These are phyloP conservation scores for Pygoscelis adeliae DNA, from an alignment of 2,113 vertebrate species.

Conservation along the genomic window DNA sequence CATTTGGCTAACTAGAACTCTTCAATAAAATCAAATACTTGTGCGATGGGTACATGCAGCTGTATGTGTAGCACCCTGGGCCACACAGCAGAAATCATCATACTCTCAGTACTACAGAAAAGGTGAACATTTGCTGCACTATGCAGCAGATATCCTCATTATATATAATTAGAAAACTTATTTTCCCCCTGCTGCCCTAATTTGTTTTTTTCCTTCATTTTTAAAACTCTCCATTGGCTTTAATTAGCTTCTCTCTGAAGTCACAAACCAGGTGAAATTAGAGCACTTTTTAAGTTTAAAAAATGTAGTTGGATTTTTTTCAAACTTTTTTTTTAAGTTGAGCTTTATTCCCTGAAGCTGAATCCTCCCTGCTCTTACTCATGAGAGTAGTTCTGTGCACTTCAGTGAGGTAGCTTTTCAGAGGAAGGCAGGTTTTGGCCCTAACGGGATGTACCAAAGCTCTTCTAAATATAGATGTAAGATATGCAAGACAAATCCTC, in stretches of 20 bases:
- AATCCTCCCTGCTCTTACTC: slow-evolving; percentile 12
- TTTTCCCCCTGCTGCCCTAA: slow-evolving; percentile 20
- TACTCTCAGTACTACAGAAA: background rate
- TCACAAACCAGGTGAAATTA: slow-evolving; percentile 51
- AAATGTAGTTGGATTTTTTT: background rate
- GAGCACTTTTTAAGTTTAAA: slow-evolving; percentile 22
- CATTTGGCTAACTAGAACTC: background rate
- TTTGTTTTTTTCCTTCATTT: background rate
- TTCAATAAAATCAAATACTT: background rate
- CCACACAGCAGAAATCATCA: background rate
- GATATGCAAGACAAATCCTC: background rate
- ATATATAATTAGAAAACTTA: slow-evolving; percentile 31
- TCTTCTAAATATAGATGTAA: slow-evolving; percentile 44
- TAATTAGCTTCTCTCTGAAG: slow-evolving; percentile 44
- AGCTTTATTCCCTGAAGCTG: slow-evolving; percentile 40
- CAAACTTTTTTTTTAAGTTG: background rate
- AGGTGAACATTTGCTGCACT: background rate
- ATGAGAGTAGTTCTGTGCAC: background rate
- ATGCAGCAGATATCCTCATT: background rate
- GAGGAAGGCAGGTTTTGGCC: background rate
- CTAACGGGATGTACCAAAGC: background rate
- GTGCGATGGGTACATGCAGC: fast-evolving
- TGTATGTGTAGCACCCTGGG: background rate
- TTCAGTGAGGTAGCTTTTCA: slow-evolving; percentile 19
- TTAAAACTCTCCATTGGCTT: background rate